phyloP scores from a whole-genome alignment of 2,113 vertebrate species.

The Mormyrus lacerda region DNA sequence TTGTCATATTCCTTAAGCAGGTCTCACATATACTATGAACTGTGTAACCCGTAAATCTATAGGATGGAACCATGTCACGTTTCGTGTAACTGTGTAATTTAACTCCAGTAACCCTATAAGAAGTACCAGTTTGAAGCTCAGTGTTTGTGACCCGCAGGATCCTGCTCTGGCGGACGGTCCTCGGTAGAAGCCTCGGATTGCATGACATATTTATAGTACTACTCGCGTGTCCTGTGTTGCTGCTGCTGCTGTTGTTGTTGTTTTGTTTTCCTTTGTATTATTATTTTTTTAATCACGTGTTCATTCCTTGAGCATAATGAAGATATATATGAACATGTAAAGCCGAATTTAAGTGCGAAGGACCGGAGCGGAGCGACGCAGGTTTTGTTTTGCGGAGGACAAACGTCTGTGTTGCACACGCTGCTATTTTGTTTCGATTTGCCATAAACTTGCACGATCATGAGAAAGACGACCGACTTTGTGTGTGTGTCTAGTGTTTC shows the following conservation, averaged over 20 bases:
- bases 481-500: not conserved
- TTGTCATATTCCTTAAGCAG: not conserved
- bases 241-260: not conserved
- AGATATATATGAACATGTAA: not conserved
- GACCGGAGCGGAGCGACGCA: not conserved
- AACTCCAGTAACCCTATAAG: conserved; percentile 10
- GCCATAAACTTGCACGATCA: conserved; percentile 13
- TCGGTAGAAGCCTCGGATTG: not conserved
- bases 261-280: not conserved
- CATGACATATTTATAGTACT: conserved; percentile 4
- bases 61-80: not conserved
- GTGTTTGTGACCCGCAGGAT: not conserved
- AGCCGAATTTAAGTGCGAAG: not conserved
- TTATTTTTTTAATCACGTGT: not conserved
- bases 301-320: conserved; percentile 13
- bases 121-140: not conserved
- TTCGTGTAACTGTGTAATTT: conserved; percentile 16
- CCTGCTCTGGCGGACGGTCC: not conserved
- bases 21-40: not conserved
- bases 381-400: not conserved
- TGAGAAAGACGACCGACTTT: not conserved
- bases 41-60: not conserved
- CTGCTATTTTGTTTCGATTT: not conserved
- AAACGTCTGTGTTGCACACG: not conserved
- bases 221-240: not conserved